Conservation (phyloP, 1,140 invertebrate species). For the Cryptotermes secundus region DNA sequence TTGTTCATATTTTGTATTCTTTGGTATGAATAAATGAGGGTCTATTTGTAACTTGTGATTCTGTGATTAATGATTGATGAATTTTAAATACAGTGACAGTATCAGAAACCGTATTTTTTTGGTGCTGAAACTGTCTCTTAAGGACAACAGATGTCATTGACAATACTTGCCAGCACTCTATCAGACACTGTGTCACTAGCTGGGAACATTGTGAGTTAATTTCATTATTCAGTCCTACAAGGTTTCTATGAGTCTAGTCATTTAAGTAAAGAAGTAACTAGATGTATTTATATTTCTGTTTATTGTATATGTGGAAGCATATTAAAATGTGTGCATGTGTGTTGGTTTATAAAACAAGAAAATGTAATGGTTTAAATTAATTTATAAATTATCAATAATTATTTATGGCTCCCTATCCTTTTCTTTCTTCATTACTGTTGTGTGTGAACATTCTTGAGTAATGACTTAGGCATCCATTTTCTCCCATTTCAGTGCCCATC, state of each 20-base stretch:
- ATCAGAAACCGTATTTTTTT: background rate
- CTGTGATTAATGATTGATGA: too few species aligned
- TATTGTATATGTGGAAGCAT: background rate
- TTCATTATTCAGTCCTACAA: background rate
- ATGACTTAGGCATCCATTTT: too few species aligned
- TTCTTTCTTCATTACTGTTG: too few species aligned
- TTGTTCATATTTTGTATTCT: too few species aligned
- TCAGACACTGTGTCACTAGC: background rate
- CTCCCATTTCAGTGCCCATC: too few species aligned
- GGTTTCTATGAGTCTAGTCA: background rate
- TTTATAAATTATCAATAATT: too few species aligned
- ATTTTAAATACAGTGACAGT: background rate
- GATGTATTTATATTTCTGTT: background rate
- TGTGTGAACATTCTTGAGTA: too few species aligned
- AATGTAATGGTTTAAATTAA: background rate
- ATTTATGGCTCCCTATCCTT: too few species aligned
- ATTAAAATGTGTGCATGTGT: constrained; percentile 8
- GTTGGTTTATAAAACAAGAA: background rate
- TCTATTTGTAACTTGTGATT: too few species aligned
- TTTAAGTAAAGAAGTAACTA: background rate
- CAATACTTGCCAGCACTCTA: background rate
- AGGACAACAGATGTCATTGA: background rate
- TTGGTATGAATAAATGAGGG: too few species aligned
- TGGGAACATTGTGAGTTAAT: background rate
- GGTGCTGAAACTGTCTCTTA: background rate